Evolutionary conservation across 2,888 invertebrate species (phyloP).

Genomic region (Bibio marci): DNA sequence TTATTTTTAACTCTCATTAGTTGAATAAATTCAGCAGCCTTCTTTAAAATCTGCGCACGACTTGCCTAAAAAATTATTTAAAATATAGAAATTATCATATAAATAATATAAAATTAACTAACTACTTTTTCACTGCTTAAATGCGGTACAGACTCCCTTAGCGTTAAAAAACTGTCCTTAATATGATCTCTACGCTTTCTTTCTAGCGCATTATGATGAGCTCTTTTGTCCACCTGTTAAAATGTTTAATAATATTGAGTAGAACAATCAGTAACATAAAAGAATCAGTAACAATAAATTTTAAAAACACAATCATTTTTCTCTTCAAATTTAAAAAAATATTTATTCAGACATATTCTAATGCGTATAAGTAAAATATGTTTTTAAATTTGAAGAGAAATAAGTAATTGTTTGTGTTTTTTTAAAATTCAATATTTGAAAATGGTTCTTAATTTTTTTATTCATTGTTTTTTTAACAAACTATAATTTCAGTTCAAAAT

Average conservation of each 20-base stretch:
- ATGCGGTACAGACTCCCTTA: conserved; percentile 88
- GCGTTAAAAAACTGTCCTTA: conserved; percentile 91
- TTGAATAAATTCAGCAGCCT: conserved; percentile 95
- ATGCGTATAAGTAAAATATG: too few relatives aligned
- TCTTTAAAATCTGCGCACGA: conserved; percentile 92
- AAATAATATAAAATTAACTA: conserved; percentile 13
- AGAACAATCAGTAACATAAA: too few relatives aligned
- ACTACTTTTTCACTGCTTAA: conserved; percentile 89
- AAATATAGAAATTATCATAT: neutral
- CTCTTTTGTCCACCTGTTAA: conserved; percentile 79
- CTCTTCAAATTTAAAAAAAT: too few relatives aligned
- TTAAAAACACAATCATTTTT: too few relatives aligned
- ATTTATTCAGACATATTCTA: too few relatives aligned
- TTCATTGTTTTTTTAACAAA: too few relatives aligned
- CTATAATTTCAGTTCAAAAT: too few relatives aligned
- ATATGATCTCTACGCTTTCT: conserved; percentile 95
- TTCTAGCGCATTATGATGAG: conserved; percentile 97
- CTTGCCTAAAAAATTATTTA: conserved; percentile 46
- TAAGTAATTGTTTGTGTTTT: too few relatives aligned
- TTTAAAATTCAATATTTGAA: too few relatives aligned
- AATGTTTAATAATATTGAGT: conserved; percentile 1
- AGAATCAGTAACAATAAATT: too few relatives aligned
- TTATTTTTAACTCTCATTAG: conserved; percentile 88
- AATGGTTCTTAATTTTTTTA: too few relatives aligned
- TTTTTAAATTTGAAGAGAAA: too few relatives aligned